A percentile compares a stretch with the other conserved stretches of the same genome.
Conservation (phyloP, 2,797 vertebrate species). For the Protonibea diacanthus region DNA sequence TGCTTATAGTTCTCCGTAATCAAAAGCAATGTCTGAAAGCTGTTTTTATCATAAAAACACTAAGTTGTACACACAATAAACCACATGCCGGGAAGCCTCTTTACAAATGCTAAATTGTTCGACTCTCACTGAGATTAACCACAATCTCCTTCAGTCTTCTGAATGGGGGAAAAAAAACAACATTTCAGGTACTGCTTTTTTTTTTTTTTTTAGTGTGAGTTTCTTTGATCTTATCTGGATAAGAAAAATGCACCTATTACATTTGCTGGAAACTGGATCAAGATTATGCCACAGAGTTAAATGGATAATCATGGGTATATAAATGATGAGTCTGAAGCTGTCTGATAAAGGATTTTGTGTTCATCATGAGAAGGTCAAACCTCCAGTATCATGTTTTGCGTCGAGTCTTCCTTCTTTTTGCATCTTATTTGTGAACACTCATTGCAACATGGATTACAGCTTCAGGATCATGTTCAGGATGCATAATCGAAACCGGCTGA, state of each 20-base stretch:
- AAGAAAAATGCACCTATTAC: neutral
- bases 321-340: neutral
- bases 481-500: too few species aligned
- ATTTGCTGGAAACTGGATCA: neutral
- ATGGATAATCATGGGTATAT: neutral
- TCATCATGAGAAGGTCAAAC: neutral
- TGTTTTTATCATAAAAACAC: slow-evolving; percentile 8
- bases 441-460: too few species aligned
- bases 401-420: neutral
- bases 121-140: neutral
- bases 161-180: neutral
- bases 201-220: neutral
- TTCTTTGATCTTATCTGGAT: neutral
- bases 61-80: neutral
- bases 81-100: neutral
- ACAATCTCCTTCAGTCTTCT: neutral
- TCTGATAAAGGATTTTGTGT: neutral
- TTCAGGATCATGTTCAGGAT: too few species aligned
- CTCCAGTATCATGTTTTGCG: neutral
- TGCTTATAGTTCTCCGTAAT: slow-evolving; percentile 9
- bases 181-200: neutral
- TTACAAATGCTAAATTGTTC: neutral
- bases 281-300: neutral
- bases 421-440: neutral
- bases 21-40: slow-evolving; percentile 14